Conservation (phyloP, 35 echinoderm and acorn worm genomes). For the Anneissia japonica region DNA sequence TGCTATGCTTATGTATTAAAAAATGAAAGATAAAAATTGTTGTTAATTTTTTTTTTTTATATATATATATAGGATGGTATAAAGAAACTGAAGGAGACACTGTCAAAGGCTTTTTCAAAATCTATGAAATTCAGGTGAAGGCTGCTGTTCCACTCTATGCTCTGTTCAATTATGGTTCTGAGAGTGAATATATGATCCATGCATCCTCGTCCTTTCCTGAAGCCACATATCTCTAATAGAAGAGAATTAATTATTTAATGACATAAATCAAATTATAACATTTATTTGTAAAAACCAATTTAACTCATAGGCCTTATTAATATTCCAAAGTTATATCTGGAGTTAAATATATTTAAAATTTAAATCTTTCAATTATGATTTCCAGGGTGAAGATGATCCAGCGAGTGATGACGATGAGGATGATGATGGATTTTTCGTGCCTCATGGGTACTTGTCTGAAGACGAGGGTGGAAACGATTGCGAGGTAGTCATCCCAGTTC, state of each 20-base stretch:
- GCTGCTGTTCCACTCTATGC: no score
- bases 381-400: constrained; percentile 64
- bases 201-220: no score
- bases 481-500: constrained; percentile 27
- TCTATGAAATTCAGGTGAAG: no score
- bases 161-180: no score
- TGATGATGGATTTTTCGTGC: constrained; percentile 96
- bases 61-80: constrained; percentile 33
- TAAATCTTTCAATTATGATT: neutral
- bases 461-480: constrained; percentile 61
- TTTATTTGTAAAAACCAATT: neutral
- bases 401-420: constrained; percentile 50
- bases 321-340: neutral
- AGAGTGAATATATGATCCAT: no score
- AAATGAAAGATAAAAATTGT: neutral
- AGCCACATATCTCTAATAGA: no score
- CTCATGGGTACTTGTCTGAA: constrained; percentile 91
- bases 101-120: no score
- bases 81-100: constrained; percentile 50
- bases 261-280: neutral
- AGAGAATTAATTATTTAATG: neutral
- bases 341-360: neutral
- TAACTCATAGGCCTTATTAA: no score
- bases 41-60: neutral
- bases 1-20: no score